phyloP scores from a whole-genome alignment of 2,888 invertebrate species.

The Ametastegia equiseti region DNA sequence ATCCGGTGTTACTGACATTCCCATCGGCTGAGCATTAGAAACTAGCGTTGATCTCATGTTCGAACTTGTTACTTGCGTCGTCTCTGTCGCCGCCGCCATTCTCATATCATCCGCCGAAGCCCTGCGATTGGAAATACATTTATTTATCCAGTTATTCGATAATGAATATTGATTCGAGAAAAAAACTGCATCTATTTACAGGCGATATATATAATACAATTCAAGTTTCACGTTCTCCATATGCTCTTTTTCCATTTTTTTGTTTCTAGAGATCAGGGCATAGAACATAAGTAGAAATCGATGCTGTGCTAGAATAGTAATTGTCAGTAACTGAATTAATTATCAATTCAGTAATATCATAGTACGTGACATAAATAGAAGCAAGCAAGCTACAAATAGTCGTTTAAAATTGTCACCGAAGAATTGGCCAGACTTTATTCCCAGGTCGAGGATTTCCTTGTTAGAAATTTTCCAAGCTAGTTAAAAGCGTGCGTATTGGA shows the following conservation, averaged over 20 bases:
- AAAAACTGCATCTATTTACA: neutral
- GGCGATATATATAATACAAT: neutral
- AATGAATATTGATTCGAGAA: neutral
- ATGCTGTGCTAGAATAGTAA: neutral
- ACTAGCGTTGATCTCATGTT: constrained; percentile 87
- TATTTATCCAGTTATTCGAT: neutral
- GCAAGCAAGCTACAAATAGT: neutral
- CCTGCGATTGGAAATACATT: constrained; percentile 76
- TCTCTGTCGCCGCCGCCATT: constrained; percentile 80
- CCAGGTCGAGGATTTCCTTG: neutral
- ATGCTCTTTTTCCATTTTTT: too few species aligned
- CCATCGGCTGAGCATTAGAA: constrained; percentile 89
- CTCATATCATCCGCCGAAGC: constrained; percentile 90
- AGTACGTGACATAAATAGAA: neutral
- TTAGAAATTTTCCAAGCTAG: neutral
- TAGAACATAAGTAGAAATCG: constrained; percentile 27
- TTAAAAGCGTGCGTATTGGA: neutral
- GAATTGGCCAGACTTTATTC: neutral
- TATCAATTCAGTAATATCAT: neutral
- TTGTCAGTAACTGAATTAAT: neutral
- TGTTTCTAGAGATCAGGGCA: neutral
- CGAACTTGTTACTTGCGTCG: constrained; percentile 72
- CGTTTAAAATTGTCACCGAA: too few species aligned
- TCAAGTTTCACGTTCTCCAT: neutral
- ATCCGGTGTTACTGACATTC: constrained; percentile 85